Percentiles rank a stretch among this genome's conserved stretches.
phyloP scores from a whole-genome alignment of 2,888 invertebrate species.

The Mythimna pallens region DNA sequence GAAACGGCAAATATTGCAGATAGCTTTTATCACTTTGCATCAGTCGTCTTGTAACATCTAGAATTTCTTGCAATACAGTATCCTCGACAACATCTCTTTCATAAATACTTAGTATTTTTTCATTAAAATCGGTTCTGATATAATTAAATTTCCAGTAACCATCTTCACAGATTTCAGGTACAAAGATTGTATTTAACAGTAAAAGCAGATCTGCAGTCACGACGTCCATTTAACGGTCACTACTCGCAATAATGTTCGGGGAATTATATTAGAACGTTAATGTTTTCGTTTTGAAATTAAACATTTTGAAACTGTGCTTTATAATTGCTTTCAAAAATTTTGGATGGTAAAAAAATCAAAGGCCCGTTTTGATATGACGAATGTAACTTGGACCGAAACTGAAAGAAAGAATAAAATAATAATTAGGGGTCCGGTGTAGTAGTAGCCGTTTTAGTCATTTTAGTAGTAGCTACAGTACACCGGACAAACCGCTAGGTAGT shows the following conservation, averaged over 20 bases:
- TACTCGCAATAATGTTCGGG: conserved; percentile 47
- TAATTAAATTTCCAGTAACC: conserved; percentile 18
- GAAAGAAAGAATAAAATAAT: no score
- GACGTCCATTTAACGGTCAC: conserved; percentile 56
- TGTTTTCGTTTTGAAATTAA: conserved; percentile 18
- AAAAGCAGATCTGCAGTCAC: conserved; percentile 35
- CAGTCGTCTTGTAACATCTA: background rate
- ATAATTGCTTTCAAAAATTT: background rate
- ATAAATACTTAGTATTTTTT: conserved; percentile 4
- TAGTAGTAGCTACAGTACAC: no score
- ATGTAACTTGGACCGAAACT: no score
- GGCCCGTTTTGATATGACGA: no score
- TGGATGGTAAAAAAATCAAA: no score
- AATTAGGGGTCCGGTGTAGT: no score
- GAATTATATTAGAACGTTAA: conserved; percentile 39
- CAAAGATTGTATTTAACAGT: conserved; percentile 38
- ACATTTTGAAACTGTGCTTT: conserved; percentile 7
- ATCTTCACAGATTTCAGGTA: conserved; percentile 25
- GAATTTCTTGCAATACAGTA: background rate
- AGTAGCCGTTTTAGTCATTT: no score
- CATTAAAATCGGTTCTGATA: background rate
- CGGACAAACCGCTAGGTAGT: no score
- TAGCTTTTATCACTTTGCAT: no score
- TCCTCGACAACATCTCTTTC: background rate
- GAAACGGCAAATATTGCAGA: no score